Evolutionary conservation across 2,888 invertebrate genomes (phyloP).

Genomic region (Phlogophora meticulosa): DNA sequence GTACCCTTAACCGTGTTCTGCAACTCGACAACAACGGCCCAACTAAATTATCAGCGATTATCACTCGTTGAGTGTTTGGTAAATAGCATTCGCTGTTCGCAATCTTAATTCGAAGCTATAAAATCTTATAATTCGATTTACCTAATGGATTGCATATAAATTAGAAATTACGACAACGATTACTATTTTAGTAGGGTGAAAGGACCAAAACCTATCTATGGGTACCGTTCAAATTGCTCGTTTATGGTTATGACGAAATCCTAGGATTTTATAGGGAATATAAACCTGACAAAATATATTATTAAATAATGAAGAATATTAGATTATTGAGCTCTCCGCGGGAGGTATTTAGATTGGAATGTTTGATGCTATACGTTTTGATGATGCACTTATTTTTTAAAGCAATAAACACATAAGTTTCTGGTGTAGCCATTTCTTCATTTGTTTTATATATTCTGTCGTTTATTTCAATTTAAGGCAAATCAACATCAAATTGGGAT

Average conservation of each 20-base stretch:
- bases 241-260: conserved; percentile 52
- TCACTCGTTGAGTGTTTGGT: conserved; percentile 57
- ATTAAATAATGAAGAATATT: conserved; percentile 21
- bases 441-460: background rate
- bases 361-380: conserved; percentile 3
- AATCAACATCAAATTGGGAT: background rate
- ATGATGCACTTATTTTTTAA: background rate
- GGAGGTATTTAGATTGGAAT: background rate
- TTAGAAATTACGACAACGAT: conserved; percentile 60
- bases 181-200: conserved; percentile 62
- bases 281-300: conserved; percentile 26
- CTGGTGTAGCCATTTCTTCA: background rate
- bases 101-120: conserved; percentile 54
- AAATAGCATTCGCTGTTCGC: conserved; percentile 46
- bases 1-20: conserved; percentile 32
- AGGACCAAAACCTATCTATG: conserved; percentile 43
- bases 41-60: conserved; percentile 65
- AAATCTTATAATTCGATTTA: conserved; percentile 65
- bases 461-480: background rate
- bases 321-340: conserved; percentile 8
- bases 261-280: conserved; percentile 29
- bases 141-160: conserved; percentile 66
- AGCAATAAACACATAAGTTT: conserved; percentile 1
- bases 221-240: conserved; percentile 35
- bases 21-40: conserved; percentile 39